These are phyloP conservation scores for Cryptocephalus primarius DNA, from an alignment of 2,888 invertebrate species.

Conservation along the genomic window DNA sequence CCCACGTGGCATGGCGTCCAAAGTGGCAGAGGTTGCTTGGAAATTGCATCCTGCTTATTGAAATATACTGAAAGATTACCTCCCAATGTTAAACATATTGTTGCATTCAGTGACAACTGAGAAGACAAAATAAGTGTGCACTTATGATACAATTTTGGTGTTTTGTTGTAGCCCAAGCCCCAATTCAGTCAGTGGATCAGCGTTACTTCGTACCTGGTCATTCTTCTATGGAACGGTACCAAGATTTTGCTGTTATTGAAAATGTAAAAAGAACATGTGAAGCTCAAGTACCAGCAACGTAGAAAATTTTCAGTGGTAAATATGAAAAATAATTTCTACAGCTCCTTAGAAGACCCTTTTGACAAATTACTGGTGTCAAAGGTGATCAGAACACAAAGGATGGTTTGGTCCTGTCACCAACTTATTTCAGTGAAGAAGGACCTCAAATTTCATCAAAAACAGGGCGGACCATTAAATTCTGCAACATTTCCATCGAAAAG, in stretches of 20 bases:
- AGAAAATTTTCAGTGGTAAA: too few relatives aligned
- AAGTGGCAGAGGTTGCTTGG: not conserved
- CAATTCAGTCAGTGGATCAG: not conserved
- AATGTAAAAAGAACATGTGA: not conserved
- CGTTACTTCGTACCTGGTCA: not conserved
- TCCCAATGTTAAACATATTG: not conserved
- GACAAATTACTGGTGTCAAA: too few relatives aligned
- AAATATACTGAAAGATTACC: not conserved
- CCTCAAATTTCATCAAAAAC: too few relatives aligned
- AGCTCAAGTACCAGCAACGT: not conserved
- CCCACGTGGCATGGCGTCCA: not conserved
- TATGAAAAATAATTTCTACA: too few relatives aligned
- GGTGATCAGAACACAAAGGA: too few relatives aligned
- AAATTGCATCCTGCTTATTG: not conserved
- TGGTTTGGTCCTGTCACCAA: too few relatives aligned
- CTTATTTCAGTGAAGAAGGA: too few relatives aligned
- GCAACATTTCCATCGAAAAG: too few relatives aligned
- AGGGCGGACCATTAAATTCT: too few relatives aligned
- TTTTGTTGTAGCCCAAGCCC: not conserved
- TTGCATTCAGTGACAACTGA: too few relatives aligned
- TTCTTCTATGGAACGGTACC: not conserved
- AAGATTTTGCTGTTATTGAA: not conserved
- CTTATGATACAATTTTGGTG: not conserved
- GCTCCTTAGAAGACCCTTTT: too few relatives aligned
- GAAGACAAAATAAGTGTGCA: too few relatives aligned